Evolutionary conservation across 1,140 invertebrate genomes (phyloP), one percentile per base, ranked within the genome.

Genomic region (Radopholus similis): DNA sequence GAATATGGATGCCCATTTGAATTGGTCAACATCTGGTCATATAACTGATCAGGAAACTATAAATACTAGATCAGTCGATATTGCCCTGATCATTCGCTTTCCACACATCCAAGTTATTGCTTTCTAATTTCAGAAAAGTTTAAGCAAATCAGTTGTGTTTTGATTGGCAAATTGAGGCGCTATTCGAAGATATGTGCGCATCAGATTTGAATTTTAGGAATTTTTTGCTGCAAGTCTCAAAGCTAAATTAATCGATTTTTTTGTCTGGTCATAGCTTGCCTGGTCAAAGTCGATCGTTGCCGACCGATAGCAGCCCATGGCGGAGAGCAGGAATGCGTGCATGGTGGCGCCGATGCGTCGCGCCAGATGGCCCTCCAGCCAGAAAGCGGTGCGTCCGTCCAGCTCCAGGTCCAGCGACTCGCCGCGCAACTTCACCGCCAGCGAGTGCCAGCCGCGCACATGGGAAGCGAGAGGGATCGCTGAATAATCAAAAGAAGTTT

Each of bases 321-420:
- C 67, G 0, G 70, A 66, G 4, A 80, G 44, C n/a, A 60, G n/a
- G 21, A 80, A 80, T 28, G 58, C 35, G 34, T 68, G 62, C 67
- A 82, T 68, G 38, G 65, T 65, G 9, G 64, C 47, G 13, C 78
- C 75, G 28, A 80, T 77, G 49, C 68, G 65, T 8, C 78, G 53
- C 5, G 82, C 78, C 23, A 78, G 26, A 1, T 38, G n/a, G 11
- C 78, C 78, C 60, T 80, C 81, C 21, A 80, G 40, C 78, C 81
- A 80, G 9, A 82, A 47, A 1, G 80, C 66, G 5, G 73, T 82
- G 2, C 60, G 51, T n/a, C 78, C 81, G 64, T 83, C 76, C 2
- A 80, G 34, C 23, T 83, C 76, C 13, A 80, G 51, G 68, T 80
- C 81, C 35, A 80, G 53, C 6, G 79, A 63, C 21, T 62, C 40